phyloP scores from a whole-genome alignment of 2,113 vertebrate species.

The Sapayoa aenigma region DNA sequence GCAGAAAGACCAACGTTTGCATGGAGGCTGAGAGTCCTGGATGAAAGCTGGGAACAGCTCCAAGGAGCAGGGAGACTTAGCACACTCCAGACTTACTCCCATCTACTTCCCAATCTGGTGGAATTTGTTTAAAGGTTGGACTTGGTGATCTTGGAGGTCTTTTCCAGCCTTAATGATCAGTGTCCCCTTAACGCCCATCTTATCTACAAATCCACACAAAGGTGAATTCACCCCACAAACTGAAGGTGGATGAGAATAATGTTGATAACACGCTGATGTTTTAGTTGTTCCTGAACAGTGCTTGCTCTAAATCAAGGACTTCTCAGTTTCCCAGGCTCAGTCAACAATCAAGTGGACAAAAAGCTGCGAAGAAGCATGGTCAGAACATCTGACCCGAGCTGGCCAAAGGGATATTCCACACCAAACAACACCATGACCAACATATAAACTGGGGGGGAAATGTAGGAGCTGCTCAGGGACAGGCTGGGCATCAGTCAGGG shows the following conservation, averaged over 20 bases:
- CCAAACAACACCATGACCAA: not conserved
- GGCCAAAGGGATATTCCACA: not conserved
- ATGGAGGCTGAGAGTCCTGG: not conserved
- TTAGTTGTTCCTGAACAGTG: not conserved
- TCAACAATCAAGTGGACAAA: not conserved
- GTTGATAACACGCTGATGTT: not conserved
- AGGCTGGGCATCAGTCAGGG: rapidly evolving
- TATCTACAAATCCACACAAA: not conserved
- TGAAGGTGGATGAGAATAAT: not conserved
- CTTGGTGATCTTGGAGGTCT: no score
- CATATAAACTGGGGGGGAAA: not conserved
- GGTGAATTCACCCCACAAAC: not conserved
- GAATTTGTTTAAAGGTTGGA: no score
- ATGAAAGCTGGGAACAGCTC: not conserved
- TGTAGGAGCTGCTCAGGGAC: no score
- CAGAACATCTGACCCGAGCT: not conserved
- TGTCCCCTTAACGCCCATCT: not conserved
- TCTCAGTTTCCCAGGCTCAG: not conserved
- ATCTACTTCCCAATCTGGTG: not conserved
- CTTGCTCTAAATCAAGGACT: not conserved
- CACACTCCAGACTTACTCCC: not conserved
- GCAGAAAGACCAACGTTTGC: not conserved
- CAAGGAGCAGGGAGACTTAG: not conserved
- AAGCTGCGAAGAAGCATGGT: rapidly evolving
- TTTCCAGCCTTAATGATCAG: no score